A percentile compares a stretch with the other conserved stretches of the same genome.
Conservation (phyloP, 1,140 invertebrate species). For the Zophobas atratus region DNA sequence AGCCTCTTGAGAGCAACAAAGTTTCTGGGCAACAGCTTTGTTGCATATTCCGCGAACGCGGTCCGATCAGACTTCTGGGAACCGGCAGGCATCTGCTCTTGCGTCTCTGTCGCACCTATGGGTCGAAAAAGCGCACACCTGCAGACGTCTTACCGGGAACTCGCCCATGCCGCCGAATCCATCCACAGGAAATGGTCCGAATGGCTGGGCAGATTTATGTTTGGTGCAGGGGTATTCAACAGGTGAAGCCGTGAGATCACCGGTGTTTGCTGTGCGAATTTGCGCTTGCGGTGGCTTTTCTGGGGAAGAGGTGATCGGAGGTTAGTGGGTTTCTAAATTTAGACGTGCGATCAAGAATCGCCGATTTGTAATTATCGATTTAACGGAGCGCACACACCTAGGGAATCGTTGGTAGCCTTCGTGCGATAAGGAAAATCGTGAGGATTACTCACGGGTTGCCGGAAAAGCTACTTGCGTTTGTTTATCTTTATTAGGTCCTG, state of each 20-base stretch:
- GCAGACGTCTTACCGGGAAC: constrained; percentile 27
- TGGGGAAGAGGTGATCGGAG: too few relatives aligned
- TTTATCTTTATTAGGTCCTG: too few relatives aligned
- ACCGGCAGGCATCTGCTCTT: constrained; percentile 11
- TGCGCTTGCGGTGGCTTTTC: too few relatives aligned
- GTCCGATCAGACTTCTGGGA: constrained; percentile 49
- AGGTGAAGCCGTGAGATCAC: background rate
- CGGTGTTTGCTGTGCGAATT: too few relatives aligned
- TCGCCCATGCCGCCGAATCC: background rate
- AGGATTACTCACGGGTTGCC: too few relatives aligned
- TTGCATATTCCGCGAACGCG: constrained; percentile 45
- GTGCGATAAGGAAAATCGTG: too few relatives aligned
- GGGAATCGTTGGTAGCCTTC: too few relatives aligned
- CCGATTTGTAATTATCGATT: too few relatives aligned
- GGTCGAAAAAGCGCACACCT: constrained; percentile 36
- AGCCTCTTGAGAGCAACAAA: constrained; percentile 17
- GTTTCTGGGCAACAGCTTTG: constrained; percentile 37
- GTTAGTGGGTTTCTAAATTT: too few relatives aligned
- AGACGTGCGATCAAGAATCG: too few relatives aligned
- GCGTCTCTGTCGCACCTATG: constrained; percentile 8
- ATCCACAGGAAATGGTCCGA: constrained; percentile 19
- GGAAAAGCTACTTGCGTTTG: too few relatives aligned
- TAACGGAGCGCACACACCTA: too few relatives aligned
- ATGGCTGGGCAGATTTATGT: constrained; percentile 1
- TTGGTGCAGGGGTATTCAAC: constrained; percentile 22